These are phyloP conservation scores for Bombus impatiens DNA, from an alignment of 1,140 invertebrate species.

Conservation along the genomic window DNA sequence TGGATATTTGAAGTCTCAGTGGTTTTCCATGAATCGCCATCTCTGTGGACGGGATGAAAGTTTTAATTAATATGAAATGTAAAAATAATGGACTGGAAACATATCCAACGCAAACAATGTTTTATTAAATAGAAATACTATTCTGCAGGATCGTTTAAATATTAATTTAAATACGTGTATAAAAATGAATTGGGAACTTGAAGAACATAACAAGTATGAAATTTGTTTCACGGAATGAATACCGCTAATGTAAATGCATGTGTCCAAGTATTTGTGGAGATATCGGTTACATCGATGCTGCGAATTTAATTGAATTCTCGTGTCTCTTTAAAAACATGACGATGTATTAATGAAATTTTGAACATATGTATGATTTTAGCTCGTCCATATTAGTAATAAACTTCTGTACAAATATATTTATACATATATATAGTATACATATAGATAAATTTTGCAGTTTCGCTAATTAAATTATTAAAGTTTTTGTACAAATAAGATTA, in stretches of 20 bases:
- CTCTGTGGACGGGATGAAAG: not conserved
- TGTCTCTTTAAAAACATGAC: not conserved
- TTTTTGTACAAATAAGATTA: not conserved
- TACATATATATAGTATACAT: not conserved
- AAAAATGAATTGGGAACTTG: not conserved
- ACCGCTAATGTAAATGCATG: not conserved
- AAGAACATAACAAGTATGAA: not conserved
- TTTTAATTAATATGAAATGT: not conserved
- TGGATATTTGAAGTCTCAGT: not conserved
- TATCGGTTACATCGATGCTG: not conserved
- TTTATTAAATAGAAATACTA: not conserved
- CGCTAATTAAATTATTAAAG: not conserved
- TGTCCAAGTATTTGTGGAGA: not conserved
- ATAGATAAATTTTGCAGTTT: too few species aligned
- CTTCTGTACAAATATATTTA: not conserved
- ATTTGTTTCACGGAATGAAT: not conserved
- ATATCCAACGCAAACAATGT: not conserved
- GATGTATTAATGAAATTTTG: not conserved
- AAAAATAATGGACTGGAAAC: not conserved
- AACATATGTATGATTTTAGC: not conserved
- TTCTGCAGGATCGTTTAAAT: not conserved
- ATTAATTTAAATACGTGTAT: not conserved
- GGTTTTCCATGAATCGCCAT: not conserved
- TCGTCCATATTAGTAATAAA: too few species aligned
- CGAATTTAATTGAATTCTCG: slow-evolving; percentile 19